These are phyloP conservation scores for Ifrita kowaldi DNA, from an alignment of 2,113 vertebrate genomes.

Conservation along the genomic window DNA sequence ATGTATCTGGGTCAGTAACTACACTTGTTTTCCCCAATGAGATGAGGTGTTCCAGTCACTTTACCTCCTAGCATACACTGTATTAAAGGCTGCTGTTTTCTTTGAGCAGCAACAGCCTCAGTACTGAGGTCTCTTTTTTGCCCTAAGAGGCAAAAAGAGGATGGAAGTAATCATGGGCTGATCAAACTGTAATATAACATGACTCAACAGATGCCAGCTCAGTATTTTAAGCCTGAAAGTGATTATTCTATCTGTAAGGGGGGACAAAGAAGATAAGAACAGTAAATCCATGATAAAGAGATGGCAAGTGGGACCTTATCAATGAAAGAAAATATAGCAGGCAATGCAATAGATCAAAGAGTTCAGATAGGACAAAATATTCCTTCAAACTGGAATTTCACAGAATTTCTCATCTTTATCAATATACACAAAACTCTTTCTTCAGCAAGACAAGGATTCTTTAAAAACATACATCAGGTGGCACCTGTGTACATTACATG, in stretches of 20 bases:
- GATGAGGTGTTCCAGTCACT: neutral
- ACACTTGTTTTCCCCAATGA: neutral
- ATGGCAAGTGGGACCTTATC: neutral
- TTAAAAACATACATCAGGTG: neutral
- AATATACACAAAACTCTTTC: neutral
- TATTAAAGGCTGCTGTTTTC: neutral
- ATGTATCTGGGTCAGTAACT: constrained; percentile 46
- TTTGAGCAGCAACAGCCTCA: neutral
- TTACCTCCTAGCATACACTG: neutral
- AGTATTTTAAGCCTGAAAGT: neutral
- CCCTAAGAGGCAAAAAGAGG: neutral
- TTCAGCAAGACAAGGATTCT: neutral
- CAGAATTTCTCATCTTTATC: neutral
- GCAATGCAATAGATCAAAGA: neutral
- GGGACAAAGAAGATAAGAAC: neutral
- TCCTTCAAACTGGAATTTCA: neutral
- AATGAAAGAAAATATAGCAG: neutral
- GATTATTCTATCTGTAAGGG: neutral
- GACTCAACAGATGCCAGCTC: neutral
- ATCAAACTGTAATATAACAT: neutral
- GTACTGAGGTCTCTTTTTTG: neutral
- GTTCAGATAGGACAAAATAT: neutral
- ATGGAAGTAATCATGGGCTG: neutral
- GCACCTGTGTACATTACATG: neutral
- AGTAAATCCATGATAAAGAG: neutral